phyloP scores from a whole-genome alignment of 2,888 invertebrate species.

The Nymphalis c-album region DNA sequence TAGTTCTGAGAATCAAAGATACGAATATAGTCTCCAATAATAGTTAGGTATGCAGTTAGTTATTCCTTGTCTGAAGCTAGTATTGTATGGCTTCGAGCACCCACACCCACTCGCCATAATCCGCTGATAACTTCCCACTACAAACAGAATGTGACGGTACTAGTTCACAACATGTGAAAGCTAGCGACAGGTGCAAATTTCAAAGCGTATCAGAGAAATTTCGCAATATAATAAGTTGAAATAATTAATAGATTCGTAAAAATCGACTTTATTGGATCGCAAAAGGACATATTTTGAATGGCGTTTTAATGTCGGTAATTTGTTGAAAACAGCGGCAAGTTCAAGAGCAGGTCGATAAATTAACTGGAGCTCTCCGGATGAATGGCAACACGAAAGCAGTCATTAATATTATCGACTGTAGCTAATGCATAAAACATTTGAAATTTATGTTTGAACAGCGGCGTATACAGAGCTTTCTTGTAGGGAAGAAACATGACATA shows the following conservation, averaged over 20 bases:
- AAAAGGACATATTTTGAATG: constrained; percentile 49
- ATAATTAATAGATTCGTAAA: too few relatives aligned
- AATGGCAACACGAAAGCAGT: constrained; percentile 50
- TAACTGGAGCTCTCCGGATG: constrained; percentile 52
- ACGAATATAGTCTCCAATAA: constrained; percentile 28
- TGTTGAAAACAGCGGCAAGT: constrained; percentile 54
- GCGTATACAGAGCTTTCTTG: background rate
- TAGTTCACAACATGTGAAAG: constrained; percentile 67
- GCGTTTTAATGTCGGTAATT: constrained; percentile 53
- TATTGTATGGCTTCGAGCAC: constrained; percentile 35
- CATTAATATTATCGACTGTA: constrained; percentile 56
- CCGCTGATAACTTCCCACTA: constrained; percentile 61
- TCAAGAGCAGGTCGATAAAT: constrained; percentile 66
- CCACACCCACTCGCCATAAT: constrained; percentile 46
- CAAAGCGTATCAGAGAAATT: constrained; percentile 59
- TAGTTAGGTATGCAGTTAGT: constrained; percentile 19
- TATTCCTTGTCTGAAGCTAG: constrained; percentile 26
- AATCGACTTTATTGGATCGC: constrained; percentile 42
- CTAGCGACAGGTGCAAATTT: constrained; percentile 63
- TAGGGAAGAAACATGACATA: too few relatives aligned
- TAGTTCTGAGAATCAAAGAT: constrained; percentile 20
- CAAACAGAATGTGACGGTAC: constrained; percentile 53
- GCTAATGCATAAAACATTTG: constrained; percentile 12
- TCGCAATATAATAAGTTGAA: constrained; percentile 47
- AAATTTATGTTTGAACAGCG: background rate